Conservation (phyloP, 1,140 invertebrate genomes). For the Diploscapter pachys region DNA sequence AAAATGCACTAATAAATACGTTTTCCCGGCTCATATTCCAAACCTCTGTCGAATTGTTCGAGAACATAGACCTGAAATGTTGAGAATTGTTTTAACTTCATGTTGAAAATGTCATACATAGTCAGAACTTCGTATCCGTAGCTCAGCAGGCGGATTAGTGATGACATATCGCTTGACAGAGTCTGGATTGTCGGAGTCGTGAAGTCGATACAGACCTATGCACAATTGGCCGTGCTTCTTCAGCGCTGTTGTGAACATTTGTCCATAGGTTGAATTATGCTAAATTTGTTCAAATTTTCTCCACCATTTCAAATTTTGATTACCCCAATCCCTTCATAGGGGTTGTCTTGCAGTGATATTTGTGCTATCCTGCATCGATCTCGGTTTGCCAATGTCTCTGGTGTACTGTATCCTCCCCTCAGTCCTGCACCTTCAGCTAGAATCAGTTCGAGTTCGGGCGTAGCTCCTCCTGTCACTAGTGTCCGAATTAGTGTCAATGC, state of each 20-base stretch:
- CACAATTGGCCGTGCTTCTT: constrained; percentile 97
- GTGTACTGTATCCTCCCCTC: constrained; percentile 91
- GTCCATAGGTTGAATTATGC: constrained; percentile 62
- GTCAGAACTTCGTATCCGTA: constrained; percentile 50
- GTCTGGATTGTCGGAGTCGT: constrained; percentile 65
- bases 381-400: constrained; percentile 86
- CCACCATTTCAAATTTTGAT: constrained; percentile 18
- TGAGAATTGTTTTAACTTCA: background rate
- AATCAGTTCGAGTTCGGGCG: constrained; percentile 95
- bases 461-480: constrained; percentile 95
- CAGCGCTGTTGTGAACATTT: constrained; percentile 87
- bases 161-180: constrained; percentile 98
- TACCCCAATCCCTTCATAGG: constrained; percentile 85
- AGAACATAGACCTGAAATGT: constrained; percentile 48
- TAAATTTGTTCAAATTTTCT: constrained; percentile 31
- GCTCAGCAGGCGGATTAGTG: constrained; percentile 77
- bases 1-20: constrained; percentile 18
- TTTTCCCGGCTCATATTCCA: constrained; percentile 53
- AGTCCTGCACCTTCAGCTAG: constrained; percentile 96
- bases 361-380: constrained; percentile 93
- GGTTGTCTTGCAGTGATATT: constrained; percentile 92
- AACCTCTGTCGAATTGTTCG: constrained; percentile 57
- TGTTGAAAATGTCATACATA: constrained; percentile 40
- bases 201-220: constrained; percentile 89
- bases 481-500: constrained; percentile 95